Percentiles rank a stretch among this genome's conserved stretches.
Conservation (phyloP, 1,140 invertebrate genomes). For the Nomia melanderi region DNA sequence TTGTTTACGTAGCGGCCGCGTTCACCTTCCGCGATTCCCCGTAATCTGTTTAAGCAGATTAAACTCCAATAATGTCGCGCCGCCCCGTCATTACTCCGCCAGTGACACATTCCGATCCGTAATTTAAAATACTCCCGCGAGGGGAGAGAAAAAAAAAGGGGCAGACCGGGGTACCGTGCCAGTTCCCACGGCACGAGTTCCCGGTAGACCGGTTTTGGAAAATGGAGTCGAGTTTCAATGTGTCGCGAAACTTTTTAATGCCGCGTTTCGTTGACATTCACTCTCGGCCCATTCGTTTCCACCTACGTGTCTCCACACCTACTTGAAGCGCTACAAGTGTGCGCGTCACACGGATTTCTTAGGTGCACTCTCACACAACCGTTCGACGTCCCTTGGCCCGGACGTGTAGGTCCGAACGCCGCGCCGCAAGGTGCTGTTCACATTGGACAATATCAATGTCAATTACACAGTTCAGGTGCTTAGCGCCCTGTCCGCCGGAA, state of each 20-base stretch:
- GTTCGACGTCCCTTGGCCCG: not conserved
- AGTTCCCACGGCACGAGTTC: constrained; percentile 59
- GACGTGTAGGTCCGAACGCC: not conserved
- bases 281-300: constrained; percentile 57
- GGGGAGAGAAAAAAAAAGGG: constrained; percentile 45
- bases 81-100: constrained; percentile 12
- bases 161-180: constrained; percentile 44
- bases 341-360: constrained; percentile 42
- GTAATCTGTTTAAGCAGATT: not conserved
- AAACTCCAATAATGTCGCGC: not conserved
- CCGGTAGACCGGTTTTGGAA: constrained; percentile 61
- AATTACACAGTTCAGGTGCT: too few relatives aligned
- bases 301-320: constrained; percentile 62
- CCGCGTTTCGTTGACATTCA: constrained; percentile 68
- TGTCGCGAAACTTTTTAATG: constrained; percentile 55
- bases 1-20: not conserved
- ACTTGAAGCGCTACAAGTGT: constrained; percentile 42
- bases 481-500: not conserved
- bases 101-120: constrained; percentile 15
- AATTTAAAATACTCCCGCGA: constrained; percentile 49
- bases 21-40: not conserved
- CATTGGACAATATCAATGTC: constrained; percentile 2
- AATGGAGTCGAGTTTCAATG: constrained; percentile 61
- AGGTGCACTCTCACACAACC: constrained; percentile 15
- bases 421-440: constrained; percentile 23